Evolutionary conservation across 2,113 vertebrate species (phyloP).

Genomic region (Prolemur simus): DNA sequence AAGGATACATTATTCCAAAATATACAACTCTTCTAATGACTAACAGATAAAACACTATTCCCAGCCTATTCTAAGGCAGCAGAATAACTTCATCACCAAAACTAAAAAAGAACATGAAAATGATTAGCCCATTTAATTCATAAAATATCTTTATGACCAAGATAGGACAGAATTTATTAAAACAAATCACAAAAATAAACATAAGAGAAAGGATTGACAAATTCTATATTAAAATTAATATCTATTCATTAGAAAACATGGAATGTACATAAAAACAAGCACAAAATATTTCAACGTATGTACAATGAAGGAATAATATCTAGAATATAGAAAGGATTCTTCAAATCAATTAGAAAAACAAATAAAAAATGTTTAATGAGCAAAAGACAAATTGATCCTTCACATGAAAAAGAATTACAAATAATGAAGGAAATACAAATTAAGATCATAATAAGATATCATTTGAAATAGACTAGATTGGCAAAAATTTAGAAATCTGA

Average conservation of each 20-base stretch:
- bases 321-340: not conserved
- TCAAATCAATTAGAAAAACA: not conserved
- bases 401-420: slow-evolving; percentile 24
- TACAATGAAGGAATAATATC: not conserved
- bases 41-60: not conserved
- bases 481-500: slow-evolving; percentile 12
- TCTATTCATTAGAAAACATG: not conserved
- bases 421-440: slow-evolving; percentile 30
- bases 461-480: not conserved
- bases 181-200: slow-evolving; percentile 22
- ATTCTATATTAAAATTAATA: not conserved
- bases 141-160: not conserved
- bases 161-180: not conserved
- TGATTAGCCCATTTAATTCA: not conserved
- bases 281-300: not conserved
- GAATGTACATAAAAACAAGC: not conserved
- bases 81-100: not conserved
- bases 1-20: not conserved
- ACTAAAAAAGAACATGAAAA: slow-evolving; percentile 33
- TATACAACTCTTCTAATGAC: not conserved
- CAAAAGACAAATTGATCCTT: not conserved
- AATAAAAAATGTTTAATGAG: not conserved
- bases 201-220: not conserved
- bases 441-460: not conserved
- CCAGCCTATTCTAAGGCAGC: not conserved